phyloP scores from a whole-genome alignment of 2,888 invertebrate genomes.

The Protonemura montana region DNA sequence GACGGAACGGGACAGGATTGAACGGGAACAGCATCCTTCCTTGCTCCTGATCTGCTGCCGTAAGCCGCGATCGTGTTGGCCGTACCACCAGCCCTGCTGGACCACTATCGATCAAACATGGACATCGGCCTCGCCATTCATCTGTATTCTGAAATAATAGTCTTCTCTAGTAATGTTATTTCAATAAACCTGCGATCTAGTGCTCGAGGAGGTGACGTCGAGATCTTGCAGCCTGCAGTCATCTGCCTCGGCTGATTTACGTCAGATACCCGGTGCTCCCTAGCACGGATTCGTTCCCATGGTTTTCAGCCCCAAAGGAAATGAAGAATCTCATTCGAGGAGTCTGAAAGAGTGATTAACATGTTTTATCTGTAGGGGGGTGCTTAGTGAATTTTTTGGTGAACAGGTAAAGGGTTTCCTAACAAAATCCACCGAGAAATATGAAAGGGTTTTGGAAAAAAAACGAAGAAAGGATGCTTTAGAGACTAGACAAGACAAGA shows the following conservation, averaged over 20 bases:
- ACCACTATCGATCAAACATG: too few species aligned
- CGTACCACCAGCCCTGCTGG: not conserved
- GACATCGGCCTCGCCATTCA: too few species aligned
- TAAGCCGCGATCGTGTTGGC: not conserved
- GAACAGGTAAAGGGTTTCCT: conserved; percentile 42
- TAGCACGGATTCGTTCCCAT: not conserved
- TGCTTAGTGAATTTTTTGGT: conserved; percentile 35
- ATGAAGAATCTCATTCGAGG: not conserved
- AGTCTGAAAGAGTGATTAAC: conserved; percentile 21
- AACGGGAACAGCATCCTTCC: not conserved
- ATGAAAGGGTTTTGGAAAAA: conserved; percentile 29
- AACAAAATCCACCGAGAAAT: conserved; percentile 26
- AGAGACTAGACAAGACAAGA: conserved; percentile 34
- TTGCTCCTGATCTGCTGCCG: not conserved
- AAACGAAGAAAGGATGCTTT: conserved; percentile 21
- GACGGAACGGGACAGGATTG: not conserved
- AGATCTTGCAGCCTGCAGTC: not conserved
- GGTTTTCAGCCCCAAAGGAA: not conserved
- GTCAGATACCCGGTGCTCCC: not conserved
- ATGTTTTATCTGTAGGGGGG: conserved; percentile 31
- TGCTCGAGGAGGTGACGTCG: not conserved
- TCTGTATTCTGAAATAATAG: too few species aligned
- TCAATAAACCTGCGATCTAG: too few species aligned
- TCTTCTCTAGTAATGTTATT: too few species aligned
- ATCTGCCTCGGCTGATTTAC: not conserved